Evolutionary conservation across 2,888 invertebrate genomes (phyloP).

Genomic region (Oxyteleia sp.): DNA sequence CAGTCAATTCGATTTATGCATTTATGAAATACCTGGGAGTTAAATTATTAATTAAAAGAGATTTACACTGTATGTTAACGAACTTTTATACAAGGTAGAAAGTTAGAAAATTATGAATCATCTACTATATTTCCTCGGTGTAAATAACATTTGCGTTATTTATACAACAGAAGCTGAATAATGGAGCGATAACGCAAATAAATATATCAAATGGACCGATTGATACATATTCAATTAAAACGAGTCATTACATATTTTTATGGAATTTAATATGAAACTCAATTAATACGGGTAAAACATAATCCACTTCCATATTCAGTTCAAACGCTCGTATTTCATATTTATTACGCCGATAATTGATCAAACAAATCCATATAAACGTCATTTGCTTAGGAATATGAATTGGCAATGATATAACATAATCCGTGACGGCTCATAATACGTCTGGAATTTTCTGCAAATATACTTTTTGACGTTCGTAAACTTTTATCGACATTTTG

Average conservation of each 20-base stretch:
- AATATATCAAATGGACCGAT: neutral
- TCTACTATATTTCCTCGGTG: neutral
- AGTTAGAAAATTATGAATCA: constrained; percentile 28
- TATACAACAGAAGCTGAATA: neutral
- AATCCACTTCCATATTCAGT: constrained; percentile 2
- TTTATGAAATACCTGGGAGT: constrained; percentile 22
- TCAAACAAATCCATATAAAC: constrained; percentile 5
- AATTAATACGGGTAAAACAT: neutral
- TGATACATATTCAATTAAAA: neutral
- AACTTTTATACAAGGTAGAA: constrained; percentile 23
- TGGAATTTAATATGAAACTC: constrained; percentile 1
- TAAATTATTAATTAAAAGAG: constrained; percentile 27
- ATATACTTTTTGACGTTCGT: no score
- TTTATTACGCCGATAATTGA: neutral
- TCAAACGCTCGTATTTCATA: neutral
- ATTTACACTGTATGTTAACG: constrained; percentile 23
- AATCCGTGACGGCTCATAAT: constrained; percentile 28
- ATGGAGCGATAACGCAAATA: neutral
- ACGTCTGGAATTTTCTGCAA: no score
- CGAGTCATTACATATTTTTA: neutral
- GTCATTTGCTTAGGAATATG: neutral
- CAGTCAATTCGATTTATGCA: constrained; percentile 22
- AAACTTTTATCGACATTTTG: no score
- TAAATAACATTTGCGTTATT: neutral
- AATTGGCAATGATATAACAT: constrained; percentile 20